Conservation (phyloP, 2,797 vertebrate species). For the Denticeps clupeoides region DNA sequence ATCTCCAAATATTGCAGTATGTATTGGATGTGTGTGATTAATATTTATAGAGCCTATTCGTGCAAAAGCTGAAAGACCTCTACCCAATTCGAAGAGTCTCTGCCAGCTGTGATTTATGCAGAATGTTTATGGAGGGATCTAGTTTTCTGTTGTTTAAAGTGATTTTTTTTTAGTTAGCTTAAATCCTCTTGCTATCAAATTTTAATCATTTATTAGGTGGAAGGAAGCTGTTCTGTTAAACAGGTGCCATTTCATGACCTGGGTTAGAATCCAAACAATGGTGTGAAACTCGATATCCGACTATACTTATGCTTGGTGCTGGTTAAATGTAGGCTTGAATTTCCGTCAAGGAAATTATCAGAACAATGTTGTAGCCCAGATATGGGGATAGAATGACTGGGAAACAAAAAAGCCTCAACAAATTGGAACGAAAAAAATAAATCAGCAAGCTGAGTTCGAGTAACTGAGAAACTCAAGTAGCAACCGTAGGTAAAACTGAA, state of each 20-base stretch:
- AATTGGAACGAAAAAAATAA: too few relatives aligned
- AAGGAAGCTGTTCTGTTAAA: too few relatives aligned
- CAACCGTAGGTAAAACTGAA: background rate
- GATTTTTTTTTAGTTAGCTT: too few relatives aligned
- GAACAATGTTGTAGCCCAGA: constrained; percentile 19
- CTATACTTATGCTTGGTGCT: constrained; percentile 43
- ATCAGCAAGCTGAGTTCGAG: too few relatives aligned
- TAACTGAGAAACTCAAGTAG: background rate
- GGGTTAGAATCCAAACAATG: constrained; percentile 28
- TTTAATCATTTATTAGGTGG: too few relatives aligned
- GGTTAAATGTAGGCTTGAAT: constrained; percentile 32
- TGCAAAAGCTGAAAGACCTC: too few relatives aligned
- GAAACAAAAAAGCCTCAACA: constrained; percentile 14
- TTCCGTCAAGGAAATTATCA: constrained; percentile 26
- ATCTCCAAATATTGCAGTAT: constrained; percentile 38
- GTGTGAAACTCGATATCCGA: constrained; percentile 25
- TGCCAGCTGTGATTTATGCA: too few relatives aligned
- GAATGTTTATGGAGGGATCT: too few relatives aligned
- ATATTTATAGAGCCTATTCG: constrained; percentile 34
- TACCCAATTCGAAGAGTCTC: too few relatives aligned
- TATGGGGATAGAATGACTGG: constrained; percentile 31
- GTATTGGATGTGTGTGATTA: constrained; percentile 30
- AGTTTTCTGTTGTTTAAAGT: too few relatives aligned
- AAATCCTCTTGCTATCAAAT: too few relatives aligned
- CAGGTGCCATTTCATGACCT: too few relatives aligned